Evolutionary conservation across 1,140 invertebrate species (phyloP), one percentile per base, ranked within the genome.

Genomic region (Pachypsylla venusta): DNA sequence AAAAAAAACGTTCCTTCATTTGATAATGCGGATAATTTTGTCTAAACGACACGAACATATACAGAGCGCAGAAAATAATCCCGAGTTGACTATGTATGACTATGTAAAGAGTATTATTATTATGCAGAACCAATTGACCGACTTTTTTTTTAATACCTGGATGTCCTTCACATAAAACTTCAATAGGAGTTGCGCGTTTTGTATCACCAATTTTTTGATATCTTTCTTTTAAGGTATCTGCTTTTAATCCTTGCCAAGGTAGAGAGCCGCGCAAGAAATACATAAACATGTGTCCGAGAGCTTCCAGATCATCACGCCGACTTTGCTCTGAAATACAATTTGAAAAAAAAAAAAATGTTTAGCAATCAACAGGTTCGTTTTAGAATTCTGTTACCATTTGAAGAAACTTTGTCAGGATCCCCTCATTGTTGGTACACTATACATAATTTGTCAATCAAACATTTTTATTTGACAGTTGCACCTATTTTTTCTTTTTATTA

Each of bases 141-240:
- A 53, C 20, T 53, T 53, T 53, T 13, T n/a, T 19, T 53, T 20
- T n/a, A n/a, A 56, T 62, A 81, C 80, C 79, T 61, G 96, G 96
- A 77, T 97, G 95, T 63, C 93, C 92, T 74, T 98, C 93, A 78
- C 96, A 99, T 28, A 99, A 79, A 63, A 89, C 79, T 78, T 99
- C 96, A 66, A 99, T 95, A 54, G 94, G 90, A 64, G 96, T 99
- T 61, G 92, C 89, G 68, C 94, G 79, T 75, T 99, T 99, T 61
- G 94, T 98, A 74, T 99, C 96, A 64, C 96, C 95, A 71, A 99
- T 99, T 79, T 98, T 98, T 78, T 99, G 93, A 79, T 99, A 99
- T 70, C 96, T 81, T 77, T 99, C 96, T 77, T 99, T 99, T 64
- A 99, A 78, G 67, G 94, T 99, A 73, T 99, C 94, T 63, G 97